Evolutionary conservation across 2,888 invertebrate genomes (phyloP).

Genomic region (Julus scanicus): DNA sequence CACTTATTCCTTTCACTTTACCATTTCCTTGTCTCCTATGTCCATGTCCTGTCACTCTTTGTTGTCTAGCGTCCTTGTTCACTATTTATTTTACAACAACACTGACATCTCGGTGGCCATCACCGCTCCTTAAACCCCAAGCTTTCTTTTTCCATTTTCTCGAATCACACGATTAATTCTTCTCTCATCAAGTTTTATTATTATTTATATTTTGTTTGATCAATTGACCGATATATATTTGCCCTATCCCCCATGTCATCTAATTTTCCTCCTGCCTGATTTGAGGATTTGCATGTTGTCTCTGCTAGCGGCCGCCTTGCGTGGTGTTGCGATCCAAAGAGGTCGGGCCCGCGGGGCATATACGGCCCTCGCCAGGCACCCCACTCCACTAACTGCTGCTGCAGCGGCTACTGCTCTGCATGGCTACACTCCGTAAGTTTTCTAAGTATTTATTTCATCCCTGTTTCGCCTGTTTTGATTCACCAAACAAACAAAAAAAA

Average conservation of each 20-base stretch:
- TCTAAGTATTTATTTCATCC: slow-evolving; percentile 52
- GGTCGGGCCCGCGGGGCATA: slow-evolving; percentile 77
- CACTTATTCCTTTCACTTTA: neutral
- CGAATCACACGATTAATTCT: neutral
- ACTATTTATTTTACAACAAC: neutral
- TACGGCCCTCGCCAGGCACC: slow-evolving; percentile 75
- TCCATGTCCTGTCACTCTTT: neutral
- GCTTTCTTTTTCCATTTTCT: neutral
- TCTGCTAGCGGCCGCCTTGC: slow-evolving; percentile 77
- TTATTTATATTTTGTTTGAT: slow-evolving; percentile 49
- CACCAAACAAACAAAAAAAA: slow-evolving; percentile 26
- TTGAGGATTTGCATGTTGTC: slow-evolving; percentile 58
- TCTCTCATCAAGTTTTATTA: slow-evolving; percentile 42
- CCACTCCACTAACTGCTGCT: slow-evolving; percentile 76
- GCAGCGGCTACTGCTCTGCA: slow-evolving; percentile 76
- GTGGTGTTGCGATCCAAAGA: slow-evolving; percentile 86
- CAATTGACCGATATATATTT: neutral
- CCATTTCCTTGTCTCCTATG: slow-evolving; percentile 8
- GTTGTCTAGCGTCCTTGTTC: neutral
- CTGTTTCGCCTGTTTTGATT: slow-evolving; percentile 52
- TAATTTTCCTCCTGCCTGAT: slow-evolving; percentile 57
- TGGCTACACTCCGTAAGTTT: slow-evolving; percentile 90
- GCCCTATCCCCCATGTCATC: slow-evolving; percentile 26
- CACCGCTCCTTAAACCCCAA: neutral
- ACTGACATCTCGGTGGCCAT: neutral